Evolutionary conservation across 2,888 invertebrate species (phyloP).

Genomic region (Doris montereyensis): DNA sequence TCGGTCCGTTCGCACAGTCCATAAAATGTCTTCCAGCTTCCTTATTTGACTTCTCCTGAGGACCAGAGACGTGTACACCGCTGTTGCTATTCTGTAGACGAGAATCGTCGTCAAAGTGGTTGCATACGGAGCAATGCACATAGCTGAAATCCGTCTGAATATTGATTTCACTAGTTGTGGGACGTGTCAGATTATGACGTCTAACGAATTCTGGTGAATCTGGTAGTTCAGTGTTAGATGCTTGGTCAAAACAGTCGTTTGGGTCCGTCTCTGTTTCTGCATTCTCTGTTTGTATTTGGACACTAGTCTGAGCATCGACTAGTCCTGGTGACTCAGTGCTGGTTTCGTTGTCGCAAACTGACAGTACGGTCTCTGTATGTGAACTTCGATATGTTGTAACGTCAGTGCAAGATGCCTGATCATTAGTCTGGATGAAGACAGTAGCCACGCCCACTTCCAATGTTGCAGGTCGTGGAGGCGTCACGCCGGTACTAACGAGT

Average conservation of each 20-base stretch:
- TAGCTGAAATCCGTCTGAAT: conserved; percentile 38
- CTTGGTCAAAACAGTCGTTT: conserved; percentile 17
- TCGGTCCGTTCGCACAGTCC: too few relatives aligned
- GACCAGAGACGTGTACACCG: too few relatives aligned
- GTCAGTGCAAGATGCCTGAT: conserved; percentile 63
- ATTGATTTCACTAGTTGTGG: conserved; percentile 35
- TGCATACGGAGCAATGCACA: conserved; percentile 40
- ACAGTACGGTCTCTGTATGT: conserved; percentile 54
- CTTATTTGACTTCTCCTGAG: background rate
- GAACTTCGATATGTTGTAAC: conserved; percentile 52
- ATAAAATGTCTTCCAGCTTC: too few relatives aligned
- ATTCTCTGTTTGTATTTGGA: conserved; percentile 51
- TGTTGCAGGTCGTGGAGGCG: conserved; percentile 58
- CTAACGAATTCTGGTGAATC: too few relatives aligned
- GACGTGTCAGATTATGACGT: too few relatives aligned
- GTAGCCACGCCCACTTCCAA: conserved; percentile 59
- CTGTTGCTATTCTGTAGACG: background rate
- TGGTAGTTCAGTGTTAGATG: conserved; percentile 27
- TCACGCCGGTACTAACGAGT: conserved; percentile 59
- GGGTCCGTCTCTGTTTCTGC: conserved; percentile 56
- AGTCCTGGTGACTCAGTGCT: conserved; percentile 54
- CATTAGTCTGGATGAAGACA: conserved; percentile 54
- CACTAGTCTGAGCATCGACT: conserved; percentile 60
- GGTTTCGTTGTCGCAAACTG: conserved; percentile 62
- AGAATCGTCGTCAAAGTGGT: background rate